Conservation (phyloP, 2,113 vertebrate genomes). For the Anarhynchus alexandrinus region DNA sequence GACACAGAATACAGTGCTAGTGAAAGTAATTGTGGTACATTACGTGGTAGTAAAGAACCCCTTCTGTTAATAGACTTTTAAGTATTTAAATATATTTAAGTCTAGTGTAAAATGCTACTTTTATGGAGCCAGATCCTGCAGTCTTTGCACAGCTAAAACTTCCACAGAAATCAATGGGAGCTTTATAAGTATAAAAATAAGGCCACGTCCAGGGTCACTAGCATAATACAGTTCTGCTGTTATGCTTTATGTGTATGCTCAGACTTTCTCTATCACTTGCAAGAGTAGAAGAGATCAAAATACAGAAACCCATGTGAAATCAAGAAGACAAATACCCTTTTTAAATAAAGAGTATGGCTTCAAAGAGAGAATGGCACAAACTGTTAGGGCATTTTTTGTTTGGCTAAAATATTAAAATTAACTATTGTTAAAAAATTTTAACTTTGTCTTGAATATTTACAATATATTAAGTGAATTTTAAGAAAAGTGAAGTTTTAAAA, state of each 20-base stretch:
- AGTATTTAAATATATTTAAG: not conserved
- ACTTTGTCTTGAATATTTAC: not conserved
- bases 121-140: constrained; percentile 52
- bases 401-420: not conserved
- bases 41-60: not conserved
- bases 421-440: not conserved
- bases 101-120: not conserved
- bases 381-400: not conserved
- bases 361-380: not conserved
- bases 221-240: not conserved
- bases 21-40: not conserved
- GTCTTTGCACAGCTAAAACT: not conserved
- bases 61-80: not conserved
- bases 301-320: not conserved
- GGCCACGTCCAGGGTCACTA: not conserved
- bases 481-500: not conserved
- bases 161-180: not conserved
- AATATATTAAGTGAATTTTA: not conserved
- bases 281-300: not conserved
- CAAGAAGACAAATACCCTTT: not conserved
- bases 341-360: not conserved
- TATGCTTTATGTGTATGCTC: not conserved
- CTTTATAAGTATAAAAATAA: not conserved
- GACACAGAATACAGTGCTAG: not conserved
- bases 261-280: not conserved